A percentile compares a stretch with the other conserved stretches of the same genome.
These are phyloP conservation scores for Brachyrhaphis roseni DNA, from an alignment of 2,797 vertebrate genomes.

Conservation along the genomic window DNA sequence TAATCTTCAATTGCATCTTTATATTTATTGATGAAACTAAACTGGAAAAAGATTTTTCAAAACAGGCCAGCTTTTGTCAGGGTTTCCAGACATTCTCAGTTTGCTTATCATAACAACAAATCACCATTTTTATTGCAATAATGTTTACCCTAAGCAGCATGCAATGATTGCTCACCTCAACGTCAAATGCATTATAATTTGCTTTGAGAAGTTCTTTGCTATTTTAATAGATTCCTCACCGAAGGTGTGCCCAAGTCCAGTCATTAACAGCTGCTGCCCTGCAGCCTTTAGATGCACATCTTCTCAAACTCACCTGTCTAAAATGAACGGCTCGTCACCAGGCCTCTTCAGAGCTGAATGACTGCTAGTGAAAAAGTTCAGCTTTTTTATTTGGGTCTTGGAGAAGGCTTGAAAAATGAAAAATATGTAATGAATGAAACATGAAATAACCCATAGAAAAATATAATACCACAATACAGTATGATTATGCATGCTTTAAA, in stretches of 20 bases:
- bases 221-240: background rate
- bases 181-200: background rate
- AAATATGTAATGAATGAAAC: no score
- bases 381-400: no score
- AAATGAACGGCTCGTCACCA: no score
- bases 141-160: background rate
- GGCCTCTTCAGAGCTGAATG: no score
- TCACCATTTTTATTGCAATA: background rate
- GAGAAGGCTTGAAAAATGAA: no score
- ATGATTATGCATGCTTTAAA: no score
- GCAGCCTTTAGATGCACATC: no score
- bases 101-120: background rate
- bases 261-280: background rate
- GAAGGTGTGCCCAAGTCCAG: background rate
- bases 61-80: background rate
- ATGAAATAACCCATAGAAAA: no score
- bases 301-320: no score
- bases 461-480: no score
- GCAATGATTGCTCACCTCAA: background rate
- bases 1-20: background rate
- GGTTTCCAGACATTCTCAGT: background rate
- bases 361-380: no score
- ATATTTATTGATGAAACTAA: background rate
- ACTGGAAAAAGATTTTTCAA: background rate
- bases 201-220: background rate